Conservation (phyloP, 2,113 vertebrate species). For the Grantiella picta region DNA sequence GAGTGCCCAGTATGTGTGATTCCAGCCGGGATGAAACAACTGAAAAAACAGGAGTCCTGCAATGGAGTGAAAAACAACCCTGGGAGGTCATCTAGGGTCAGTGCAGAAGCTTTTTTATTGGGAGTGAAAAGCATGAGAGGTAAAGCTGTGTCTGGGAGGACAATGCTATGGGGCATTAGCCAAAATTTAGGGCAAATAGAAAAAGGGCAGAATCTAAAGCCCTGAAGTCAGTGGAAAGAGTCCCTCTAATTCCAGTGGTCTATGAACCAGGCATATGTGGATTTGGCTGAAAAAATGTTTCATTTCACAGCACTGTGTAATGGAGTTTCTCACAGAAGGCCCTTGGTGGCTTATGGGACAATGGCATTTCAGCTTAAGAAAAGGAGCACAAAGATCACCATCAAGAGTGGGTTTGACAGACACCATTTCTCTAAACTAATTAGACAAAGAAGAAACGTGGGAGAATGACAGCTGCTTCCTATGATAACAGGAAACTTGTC, state of each 20-base stretch:
- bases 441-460: constrained; percentile 3
- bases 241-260: constrained; percentile 28
- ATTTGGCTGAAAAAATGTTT: constrained; percentile 34
- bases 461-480: constrained; percentile 36
- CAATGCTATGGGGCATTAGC: background rate
- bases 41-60: background rate
- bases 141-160: background rate
- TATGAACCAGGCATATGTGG: background rate
- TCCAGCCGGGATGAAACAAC: background rate
- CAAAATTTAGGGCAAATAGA: background rate
- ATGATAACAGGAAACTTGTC: constrained; percentile 50
- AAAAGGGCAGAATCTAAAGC: background rate
- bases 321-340: background rate
- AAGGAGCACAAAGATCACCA: background rate
- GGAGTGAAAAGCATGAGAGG: background rate
- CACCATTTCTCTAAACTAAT: constrained; percentile 33
- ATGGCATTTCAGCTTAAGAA: constrained; percentile 5
- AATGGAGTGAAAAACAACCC: background rate
- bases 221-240: constrained; percentile 30
- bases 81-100: background rate
- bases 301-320: background rate
- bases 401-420: constrained; percentile 18
- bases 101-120: background rate
- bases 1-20: background rate
- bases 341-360: constrained; percentile 1